Percentiles rank a stretch among this genome's conserved stretches.
Evolutionary conservation across 2,888 invertebrate genomes (phyloP).

Genomic region (Nephrotoma appendiculata): DNA sequence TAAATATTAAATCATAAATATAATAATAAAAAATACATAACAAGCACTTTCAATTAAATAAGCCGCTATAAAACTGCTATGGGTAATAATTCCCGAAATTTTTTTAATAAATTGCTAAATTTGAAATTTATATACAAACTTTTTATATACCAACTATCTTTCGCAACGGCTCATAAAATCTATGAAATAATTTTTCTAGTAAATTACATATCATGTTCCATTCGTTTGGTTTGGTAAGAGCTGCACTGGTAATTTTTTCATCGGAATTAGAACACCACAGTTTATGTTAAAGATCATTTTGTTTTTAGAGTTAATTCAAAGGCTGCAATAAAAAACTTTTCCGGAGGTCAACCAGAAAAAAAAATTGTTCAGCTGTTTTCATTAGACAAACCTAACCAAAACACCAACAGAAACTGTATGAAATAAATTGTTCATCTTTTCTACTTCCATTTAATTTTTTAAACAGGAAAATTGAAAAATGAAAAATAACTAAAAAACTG

Average conservation of each 20-base stretch:
- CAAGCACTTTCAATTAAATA: background rate
- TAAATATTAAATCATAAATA: no score
- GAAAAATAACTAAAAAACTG: background rate
- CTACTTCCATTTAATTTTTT: background rate
- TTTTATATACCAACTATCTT: background rate
- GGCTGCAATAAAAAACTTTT: background rate
- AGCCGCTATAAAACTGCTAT: background rate
- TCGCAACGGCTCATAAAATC: background rate
- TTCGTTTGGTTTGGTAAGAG: background rate
- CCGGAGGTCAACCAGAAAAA: background rate
- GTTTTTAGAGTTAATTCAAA: background rate
- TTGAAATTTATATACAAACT: background rate
- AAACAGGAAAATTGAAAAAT: background rate
- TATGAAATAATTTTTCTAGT: background rate
- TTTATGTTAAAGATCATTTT: background rate
- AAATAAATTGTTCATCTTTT: background rate
- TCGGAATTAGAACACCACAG: background rate
- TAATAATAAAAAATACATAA: no score
- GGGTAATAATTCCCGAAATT: background rate
- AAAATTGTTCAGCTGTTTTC: background rate
- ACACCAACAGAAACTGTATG: background rate
- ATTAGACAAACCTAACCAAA: background rate
- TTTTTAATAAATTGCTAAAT: background rate
- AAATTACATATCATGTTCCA: background rate
- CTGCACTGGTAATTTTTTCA: background rate